phyloP scores from a whole-genome alignment of 2,888 invertebrate species.

The Eudemis profundana region DNA sequence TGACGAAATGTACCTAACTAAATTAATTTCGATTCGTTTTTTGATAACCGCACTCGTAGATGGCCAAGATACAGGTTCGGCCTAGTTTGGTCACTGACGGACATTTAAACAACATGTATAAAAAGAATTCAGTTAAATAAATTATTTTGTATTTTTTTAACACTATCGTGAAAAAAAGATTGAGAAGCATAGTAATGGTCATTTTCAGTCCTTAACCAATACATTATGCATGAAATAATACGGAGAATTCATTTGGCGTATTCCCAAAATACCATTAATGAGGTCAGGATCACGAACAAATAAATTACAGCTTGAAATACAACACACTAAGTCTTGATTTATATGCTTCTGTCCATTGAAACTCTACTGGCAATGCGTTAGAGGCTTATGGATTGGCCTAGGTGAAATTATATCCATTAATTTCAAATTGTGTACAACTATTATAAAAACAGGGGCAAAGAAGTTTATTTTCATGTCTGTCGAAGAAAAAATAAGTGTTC shows the following conservation, averaged over 20 bases:
- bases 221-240: constrained; percentile 29
- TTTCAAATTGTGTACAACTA: not conserved
- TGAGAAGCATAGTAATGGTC: not conserved
- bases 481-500: too few relatives aligned
- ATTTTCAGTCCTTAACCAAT: constrained; percentile 5
- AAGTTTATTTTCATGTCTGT: not conserved
- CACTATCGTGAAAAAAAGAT: not conserved
- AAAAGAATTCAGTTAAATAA: too few relatives aligned
- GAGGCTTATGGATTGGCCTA: constrained; percentile 17
- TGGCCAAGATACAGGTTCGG: too few relatives aligned
- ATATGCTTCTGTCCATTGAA: constrained; percentile 22
- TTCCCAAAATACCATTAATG: constrained; percentile 56
- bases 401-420: constrained; percentile 5
- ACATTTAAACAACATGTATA: too few relatives aligned
- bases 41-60: too few relatives aligned
- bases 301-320: constrained; percentile 50
- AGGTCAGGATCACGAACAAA: constrained; percentile 52
- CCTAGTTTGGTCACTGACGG: too few relatives aligned
- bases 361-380: constrained; percentile 25
- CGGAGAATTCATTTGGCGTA: constrained; percentile 49
- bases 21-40: too few relatives aligned
- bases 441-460: not conserved
- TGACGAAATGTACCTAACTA: too few relatives aligned
- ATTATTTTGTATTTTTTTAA: too few relatives aligned
- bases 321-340: constrained; percentile 38